Conservation (phyloP, 1,140 invertebrate species). For the Maniola jurtina region DNA sequence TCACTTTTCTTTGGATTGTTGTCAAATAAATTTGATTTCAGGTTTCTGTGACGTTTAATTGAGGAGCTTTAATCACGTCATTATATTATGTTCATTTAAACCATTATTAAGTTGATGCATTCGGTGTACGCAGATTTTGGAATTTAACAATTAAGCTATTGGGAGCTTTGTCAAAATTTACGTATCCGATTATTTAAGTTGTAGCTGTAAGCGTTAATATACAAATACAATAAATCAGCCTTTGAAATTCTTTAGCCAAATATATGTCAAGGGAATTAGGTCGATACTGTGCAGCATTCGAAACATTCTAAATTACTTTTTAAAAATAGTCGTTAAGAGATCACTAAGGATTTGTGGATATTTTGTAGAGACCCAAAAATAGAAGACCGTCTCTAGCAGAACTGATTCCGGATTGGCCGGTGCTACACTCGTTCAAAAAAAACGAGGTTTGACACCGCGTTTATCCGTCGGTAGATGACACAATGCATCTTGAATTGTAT, state of each 20-base stretch:
- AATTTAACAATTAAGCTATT: conserved; percentile 39
- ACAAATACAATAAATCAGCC: neutral
- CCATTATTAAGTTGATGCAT: conserved; percentile 67
- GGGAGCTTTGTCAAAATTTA: neutral
- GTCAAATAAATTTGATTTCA: conserved; percentile 60
- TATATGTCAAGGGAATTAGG: neutral
- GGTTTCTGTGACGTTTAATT: conserved; percentile 66
- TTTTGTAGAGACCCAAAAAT: conserved; percentile 74
- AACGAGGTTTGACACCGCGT: conserved; percentile 84
- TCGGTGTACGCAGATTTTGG: conserved; percentile 68
- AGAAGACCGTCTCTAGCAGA: conserved; percentile 95
- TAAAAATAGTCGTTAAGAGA: conserved; percentile 26
- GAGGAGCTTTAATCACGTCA: conserved; percentile 69
- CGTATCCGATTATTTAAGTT: no score
- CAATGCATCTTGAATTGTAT: conserved; percentile 68
- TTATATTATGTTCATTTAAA: conserved; percentile 53
- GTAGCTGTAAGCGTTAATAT: no score
- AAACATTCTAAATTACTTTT: conserved; percentile 14
- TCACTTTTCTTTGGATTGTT: conserved; percentile 53
- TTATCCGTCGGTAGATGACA: conserved; percentile 60
- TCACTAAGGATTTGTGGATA: conserved; percentile 64
- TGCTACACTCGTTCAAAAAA: conserved; percentile 91
- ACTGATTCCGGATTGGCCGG: conserved; percentile 97
- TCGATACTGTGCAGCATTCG: conserved; percentile 2
- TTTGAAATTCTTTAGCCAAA: neutral